These are phyloP conservation scores for Arnoldichthys spilopterus DNA, from an alignment of 2,797 vertebrate species.

Conservation along the genomic window DNA sequence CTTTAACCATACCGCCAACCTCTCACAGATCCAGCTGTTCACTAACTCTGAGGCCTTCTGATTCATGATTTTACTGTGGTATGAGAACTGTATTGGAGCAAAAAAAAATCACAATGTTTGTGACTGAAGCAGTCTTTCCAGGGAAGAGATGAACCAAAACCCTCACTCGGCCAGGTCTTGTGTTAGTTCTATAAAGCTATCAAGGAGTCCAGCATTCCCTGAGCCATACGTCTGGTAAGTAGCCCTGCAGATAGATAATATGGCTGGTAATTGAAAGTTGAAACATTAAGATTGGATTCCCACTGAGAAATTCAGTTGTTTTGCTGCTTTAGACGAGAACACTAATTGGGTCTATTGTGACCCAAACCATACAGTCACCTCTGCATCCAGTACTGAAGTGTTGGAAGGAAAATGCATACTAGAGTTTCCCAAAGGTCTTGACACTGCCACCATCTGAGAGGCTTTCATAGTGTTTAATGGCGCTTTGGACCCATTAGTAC, in stretches of 20 bases:
- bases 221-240: neutral
- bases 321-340: neutral
- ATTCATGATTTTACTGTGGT: neutral
- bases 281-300: conserved; percentile 1
- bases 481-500: neutral
- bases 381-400: neutral
- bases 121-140: neutral
- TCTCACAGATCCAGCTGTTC: neutral
- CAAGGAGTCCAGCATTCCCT: neutral
- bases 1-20: neutral
- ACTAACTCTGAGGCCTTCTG: neutral
- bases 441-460: neutral
- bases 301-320: neutral
- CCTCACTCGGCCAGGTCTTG: neutral
- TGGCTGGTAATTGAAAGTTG: too few species aligned
- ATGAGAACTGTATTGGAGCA: neutral
- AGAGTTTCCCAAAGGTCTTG: too few species aligned
- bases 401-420: neutral
- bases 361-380: neutral
- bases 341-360: neutral
- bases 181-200: neutral
- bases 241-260: neutral
- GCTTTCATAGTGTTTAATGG: neutral
- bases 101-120: neutral
- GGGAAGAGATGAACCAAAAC: neutral